phyloP scores from a whole-genome alignment of 2,113 vertebrate genomes.

The Neofelis nebulosa region DNA sequence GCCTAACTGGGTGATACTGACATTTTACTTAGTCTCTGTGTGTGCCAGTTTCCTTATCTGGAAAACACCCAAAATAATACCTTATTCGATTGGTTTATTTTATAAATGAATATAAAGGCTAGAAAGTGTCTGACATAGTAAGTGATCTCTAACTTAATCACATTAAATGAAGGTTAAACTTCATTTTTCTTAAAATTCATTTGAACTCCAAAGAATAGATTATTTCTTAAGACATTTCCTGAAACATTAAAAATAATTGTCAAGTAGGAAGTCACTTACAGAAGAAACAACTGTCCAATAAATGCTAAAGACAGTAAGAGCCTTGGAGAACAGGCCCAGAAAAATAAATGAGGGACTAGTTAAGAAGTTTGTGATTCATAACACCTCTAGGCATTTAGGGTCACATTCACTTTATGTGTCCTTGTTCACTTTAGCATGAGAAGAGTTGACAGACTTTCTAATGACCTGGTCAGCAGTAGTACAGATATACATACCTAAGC shows the following conservation, averaged over 20 bases:
- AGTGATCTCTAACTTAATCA: neutral
- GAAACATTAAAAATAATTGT: slow-evolving; percentile 66
- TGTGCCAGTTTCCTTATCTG: neutral
- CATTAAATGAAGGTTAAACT: neutral
- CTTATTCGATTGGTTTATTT: neutral
- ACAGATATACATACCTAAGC: slow-evolving; percentile 68
- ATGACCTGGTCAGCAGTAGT: slow-evolving; percentile 72
- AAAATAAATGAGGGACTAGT: slow-evolving; percentile 75
- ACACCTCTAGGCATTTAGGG: slow-evolving; percentile 77
- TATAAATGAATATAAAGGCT: neutral
- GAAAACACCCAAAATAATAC: neutral
- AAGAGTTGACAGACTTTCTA: slow-evolving; percentile 57
- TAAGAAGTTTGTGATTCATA: slow-evolving; percentile 81
- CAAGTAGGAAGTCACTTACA: slow-evolving; percentile 57
- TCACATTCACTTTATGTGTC: slow-evolving; percentile 76
- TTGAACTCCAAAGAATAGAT: neutral
- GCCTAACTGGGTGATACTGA: neutral
- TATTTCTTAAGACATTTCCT: slow-evolving; percentile 70
- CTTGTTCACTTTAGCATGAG: slow-evolving; percentile 70
- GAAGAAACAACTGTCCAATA: slow-evolving; percentile 66
- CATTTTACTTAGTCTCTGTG: neutral
- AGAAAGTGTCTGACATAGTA: neutral
- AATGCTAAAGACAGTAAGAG: slow-evolving; percentile 69
- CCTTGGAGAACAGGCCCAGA: slow-evolving; percentile 71
- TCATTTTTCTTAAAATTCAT: neutral